A percentile compares a stretch with the other conserved stretches of the same genome.
Evolutionary conservation across 2,888 invertebrate genomes (phyloP).

Genomic region (Cataglyphis rosenhaueri): DNA sequence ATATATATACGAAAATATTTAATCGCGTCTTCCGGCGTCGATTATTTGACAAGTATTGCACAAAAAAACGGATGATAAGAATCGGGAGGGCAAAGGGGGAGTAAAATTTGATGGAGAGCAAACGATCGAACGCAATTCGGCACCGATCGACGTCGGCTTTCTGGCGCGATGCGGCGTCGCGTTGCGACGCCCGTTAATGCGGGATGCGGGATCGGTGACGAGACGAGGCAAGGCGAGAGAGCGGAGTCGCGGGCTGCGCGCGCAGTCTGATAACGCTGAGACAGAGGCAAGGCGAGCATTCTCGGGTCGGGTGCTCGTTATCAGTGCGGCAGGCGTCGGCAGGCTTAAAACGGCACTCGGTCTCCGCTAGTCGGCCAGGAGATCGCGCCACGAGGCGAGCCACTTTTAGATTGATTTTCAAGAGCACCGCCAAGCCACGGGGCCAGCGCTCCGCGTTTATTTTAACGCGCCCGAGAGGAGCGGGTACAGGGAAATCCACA

Average conservation of each 20-base stretch:
- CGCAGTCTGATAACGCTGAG: constrained; percentile 70
- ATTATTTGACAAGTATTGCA: background rate
- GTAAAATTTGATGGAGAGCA: background rate
- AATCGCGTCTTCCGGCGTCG: background rate
- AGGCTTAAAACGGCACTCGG: constrained; percentile 67
- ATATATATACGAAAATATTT: background rate
- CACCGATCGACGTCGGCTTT: constrained; percentile 33
- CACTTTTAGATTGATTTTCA: constrained; percentile 85
- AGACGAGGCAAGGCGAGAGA: background rate
- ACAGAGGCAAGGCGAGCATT: constrained; percentile 1
- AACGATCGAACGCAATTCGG: constrained; percentile 31
- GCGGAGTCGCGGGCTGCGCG: constrained; percentile 62
- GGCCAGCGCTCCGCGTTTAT: constrained; percentile 78
- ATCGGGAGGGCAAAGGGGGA: background rate
- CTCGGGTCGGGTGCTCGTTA: constrained; percentile 64
- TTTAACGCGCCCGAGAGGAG: constrained; percentile 76
- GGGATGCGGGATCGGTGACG: background rate
- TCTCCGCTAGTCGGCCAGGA: constrained; percentile 72
- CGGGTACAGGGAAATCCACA: constrained; percentile 63
- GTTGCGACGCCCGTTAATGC: constrained; percentile 22
- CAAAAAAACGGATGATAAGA: background rate
- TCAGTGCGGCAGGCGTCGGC: constrained; percentile 72
- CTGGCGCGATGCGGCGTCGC: constrained; percentile 33
- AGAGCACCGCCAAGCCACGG: constrained; percentile 80
- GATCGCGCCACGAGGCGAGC: constrained; percentile 82